Evolutionary conservation across 1,140 invertebrate genomes (phyloP), one percentile per base, ranked within the genome.

Genomic region (Uloborus diversus): DNA sequence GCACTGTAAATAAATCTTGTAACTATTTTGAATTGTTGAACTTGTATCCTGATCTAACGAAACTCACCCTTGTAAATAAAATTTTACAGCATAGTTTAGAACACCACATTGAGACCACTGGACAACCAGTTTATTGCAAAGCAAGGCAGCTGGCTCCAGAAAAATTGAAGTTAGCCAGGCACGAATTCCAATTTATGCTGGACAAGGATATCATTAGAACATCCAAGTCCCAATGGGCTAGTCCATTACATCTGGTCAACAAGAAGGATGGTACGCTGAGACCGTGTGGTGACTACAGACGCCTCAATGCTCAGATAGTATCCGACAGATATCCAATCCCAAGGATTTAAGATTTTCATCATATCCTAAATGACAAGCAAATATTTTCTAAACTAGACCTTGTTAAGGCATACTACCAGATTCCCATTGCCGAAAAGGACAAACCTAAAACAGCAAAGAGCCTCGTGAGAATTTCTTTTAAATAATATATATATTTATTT

Each of bases 141-240:
- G 13, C 33, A 14, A 65, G 78, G 20, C 23, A 28, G 2, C 14
- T 80, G 20, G 30, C 56, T 25, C 65, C 75, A 9, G 75, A 64
- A 7, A 14, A 61, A 37, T 20, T 71, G 14, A 59, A 32, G 23
- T 28, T 27, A 11, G 32, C 33, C 5, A 47, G 49, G 25, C 4
- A 37, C 5, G 62, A 79, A 68, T 68, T 79, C 59, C 5, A 66
- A 49, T 56, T 33, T 13, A 62, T 81, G 71, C 20, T 81, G 20
- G 47, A 61, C 17, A 27, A 57, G 14, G 82, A 56, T 2, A 71
- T 82, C 27, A 61, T 82, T 25, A 57, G 81, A 13, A 79, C 79
- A 14, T 85, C 82, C 13, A 69, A 65, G 14, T 82, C 78, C 35
- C n/a, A 28, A n/a, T 85, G 73, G 79, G 35, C 79, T 7, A 83